Base-by-base conservation (phyloP, 1,140 invertebrate genomes). In the Drosophila bifasciata region DNA sequence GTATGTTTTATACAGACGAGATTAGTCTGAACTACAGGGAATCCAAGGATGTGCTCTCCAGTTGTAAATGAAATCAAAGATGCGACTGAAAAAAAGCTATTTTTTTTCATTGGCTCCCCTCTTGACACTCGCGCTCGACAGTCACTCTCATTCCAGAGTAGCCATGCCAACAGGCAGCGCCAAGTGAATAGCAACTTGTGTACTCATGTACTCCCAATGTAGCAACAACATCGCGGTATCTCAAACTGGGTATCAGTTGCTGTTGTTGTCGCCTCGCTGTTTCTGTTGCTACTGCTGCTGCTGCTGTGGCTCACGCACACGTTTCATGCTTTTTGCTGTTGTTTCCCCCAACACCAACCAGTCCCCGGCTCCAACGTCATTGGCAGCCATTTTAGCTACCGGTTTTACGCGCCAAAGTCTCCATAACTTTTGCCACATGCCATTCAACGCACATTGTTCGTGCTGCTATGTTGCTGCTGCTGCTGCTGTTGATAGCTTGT, bases 401-500 rank as follows among this genome's bases (percentile, higher is more conserved):
- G 80, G 80, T 85, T 85, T 84, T 85, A 85, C 81, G 80, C 80
- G 80, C 78, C 81, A 76, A 85, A 85, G 81, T 85, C 76, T 74
- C 72, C 81, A 79, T 85, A 84, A 86, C 80, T 86, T 79, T 80
- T 84, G 79, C 76, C 81, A 84, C 79, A 76, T 85, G 80, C 79
- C 79, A 67, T 78, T 59, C 76, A 58, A 62, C 45, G 66, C 64
- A 71, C 52, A 66, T 60, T 71, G 62, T 73, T 75, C 51, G 48
- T 85, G 76, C 51, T 69, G 78, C 58, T 56, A 60, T 69, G 58
- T 51, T 60, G 52, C 44, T 51, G 64, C 9, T 36, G 41, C 16
- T 53, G 44, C 4, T 67, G n/a, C 23, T 70, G 55, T 39, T 71
- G 57, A 36, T 36, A 36, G 32, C 32, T 36, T 63, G 78, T 53